Conservation (phyloP, 2,113 vertebrate species). For the Oxyruncus cristatus region DNA sequence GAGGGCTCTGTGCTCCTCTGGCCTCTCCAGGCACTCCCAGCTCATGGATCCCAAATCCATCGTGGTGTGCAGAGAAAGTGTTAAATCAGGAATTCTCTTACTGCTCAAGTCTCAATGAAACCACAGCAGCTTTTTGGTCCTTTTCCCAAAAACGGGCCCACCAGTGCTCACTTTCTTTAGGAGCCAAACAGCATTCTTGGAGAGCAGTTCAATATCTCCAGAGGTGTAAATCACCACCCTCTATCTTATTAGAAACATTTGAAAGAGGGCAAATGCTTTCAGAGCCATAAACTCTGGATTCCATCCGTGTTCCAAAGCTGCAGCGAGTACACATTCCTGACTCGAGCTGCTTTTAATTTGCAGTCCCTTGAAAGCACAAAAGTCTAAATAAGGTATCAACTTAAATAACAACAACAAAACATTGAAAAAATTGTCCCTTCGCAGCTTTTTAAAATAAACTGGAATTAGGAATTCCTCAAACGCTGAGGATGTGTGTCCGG, state of each 20-base stretch:
- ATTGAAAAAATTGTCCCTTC: not conserved
- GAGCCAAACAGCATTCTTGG: constrained; percentile 69
- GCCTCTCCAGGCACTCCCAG: not conserved
- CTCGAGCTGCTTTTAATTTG: constrained; percentile 72
- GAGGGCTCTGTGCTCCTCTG: not conserved
- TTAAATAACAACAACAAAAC: constrained; percentile 34
- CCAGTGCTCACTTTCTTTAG: constrained; percentile 50
- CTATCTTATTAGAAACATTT: constrained; percentile 74
- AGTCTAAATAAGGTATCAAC: constrained; percentile 28
- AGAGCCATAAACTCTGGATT: constrained; percentile 67
- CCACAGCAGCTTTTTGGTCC: not conserved
- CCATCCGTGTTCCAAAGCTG: constrained; percentile 62
- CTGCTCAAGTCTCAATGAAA: constrained; percentile 49
- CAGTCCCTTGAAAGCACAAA: constrained; percentile 60
- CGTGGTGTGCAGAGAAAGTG: not conserved
- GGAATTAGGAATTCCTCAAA: not conserved
- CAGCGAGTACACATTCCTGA: constrained; percentile 43
- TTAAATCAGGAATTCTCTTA: constrained; percentile 41
- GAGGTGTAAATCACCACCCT: constrained; percentile 72
- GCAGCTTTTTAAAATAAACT: not conserved
- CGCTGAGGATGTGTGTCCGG: not conserved
- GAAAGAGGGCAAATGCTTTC: constrained; percentile 59
- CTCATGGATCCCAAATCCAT: constrained; percentile 18
- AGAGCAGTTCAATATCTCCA: constrained; percentile 60
- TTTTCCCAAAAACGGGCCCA: constrained; percentile 16